Evolutionary conservation across 2,797 vertebrate genomes (phyloP), one percentile per base, ranked within the genome.

Genomic region (Dallia pectoralis): DNA sequence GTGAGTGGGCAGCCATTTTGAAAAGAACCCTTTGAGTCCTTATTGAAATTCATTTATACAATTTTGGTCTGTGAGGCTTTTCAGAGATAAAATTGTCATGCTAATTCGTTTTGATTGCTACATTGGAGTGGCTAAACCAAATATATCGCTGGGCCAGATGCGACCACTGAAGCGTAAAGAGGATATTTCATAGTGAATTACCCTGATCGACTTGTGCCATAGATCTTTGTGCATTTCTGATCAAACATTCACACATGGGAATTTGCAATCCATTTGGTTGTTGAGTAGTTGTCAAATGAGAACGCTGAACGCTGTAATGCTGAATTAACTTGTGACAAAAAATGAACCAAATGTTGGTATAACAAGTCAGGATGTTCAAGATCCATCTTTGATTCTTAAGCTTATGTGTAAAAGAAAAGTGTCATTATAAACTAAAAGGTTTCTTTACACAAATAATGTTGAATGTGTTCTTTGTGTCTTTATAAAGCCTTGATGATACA

Each of bases 41-140:
- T 82, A 89, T 92, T 91, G 85, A 89, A 92, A 92, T 89, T 91
- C 85, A 90, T 88, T 86, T 89, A 91, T 89, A 86, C 87, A 87
- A 89, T 79, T 79, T 32, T 25, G 33, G 19, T 40, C n/a, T 82
- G 85, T 79, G 85, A 91, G 88, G 85, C 89, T 88, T 91, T 91
- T 91, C 86, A 91, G 89, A 92, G 93, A 94, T 93, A 91, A 91
- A 92, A 94, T 93, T 93, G 93, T 94, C 93, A 94, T 91, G 92
- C 91, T 94, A 93, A 95, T 94, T 92, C 88, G 91, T 91, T 93
- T 91, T 92, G 93, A 94, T 93, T 91, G 91, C 87, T 88, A 91
- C 89, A 90, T 91, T 90, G 90, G 87, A 91, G 87, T 79, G 86
- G 90, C 92, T 92, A 91, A 94, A 93, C 91, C 92, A 93, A 94